Base-by-base conservation (phyloP, 1,140 invertebrate species). In the Whitmania pigra region DNA sequence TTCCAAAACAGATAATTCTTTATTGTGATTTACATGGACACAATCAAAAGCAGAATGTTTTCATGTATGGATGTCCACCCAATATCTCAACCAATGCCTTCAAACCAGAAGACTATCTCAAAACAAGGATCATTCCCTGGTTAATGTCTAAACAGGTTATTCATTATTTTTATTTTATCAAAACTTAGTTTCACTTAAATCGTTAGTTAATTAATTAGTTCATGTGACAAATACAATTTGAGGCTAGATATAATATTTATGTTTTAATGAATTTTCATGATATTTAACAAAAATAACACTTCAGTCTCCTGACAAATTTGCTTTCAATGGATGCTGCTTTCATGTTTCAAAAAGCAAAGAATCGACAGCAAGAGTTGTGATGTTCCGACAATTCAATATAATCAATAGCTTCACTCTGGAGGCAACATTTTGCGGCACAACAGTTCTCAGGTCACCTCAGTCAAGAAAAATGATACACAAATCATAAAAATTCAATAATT, bases 41-140 rank as follows among this genome's bases (percentile, higher is more conserved):
- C 76, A 82, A 80, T 73, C 75, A 80, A 53, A 79, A 80, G 71
- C 80, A 82, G 54, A 82, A 83, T 79, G 80, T 82, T 60, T 83
- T 83, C 77, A 81, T 83, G 73, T 83, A 83, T 75, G 82, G 91
- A 75, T 97, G 93, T 84, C 53, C 71, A 54, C 53, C 22, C 20
- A 63, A 74, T 27, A 25, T 20, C 25, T 63, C 40, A 40, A 11
- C 29, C 11, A 73, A 57, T 20, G 25, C 31, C 5, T 60, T 57
- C 27, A 25, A 31, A 25, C 54, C 72, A 4, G 57, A 77, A 55
- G 75, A 76, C 4, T 81, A 80, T 69, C 75, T 82, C 43, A 76
- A 77, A 63, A 78, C 80, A 53, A 74, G 80, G 22, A 73, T 82
- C 20, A 79, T 82, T 76, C 79, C 80, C 3, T 82, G 79, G 78